These are phyloP conservation scores for Epinephelus cyanopodus DNA, from an alignment of 2,113 vertebrate genomes.

Conservation along the genomic window DNA sequence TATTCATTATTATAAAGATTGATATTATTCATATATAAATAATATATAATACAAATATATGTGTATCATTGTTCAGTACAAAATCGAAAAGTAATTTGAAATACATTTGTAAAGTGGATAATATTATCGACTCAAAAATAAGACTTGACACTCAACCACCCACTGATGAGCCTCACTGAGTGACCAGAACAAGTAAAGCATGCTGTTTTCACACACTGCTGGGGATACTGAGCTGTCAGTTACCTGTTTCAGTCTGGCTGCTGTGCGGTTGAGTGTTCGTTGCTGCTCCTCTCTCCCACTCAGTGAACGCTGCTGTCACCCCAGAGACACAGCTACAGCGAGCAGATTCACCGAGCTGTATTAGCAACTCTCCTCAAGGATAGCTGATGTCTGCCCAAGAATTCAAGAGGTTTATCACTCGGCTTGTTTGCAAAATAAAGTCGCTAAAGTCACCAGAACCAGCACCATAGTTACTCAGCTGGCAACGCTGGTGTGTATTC, in stretches of 20 bases:
- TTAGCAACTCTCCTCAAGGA: constrained; percentile 5
- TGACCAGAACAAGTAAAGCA: not conserved
- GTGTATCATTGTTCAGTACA: not conserved
- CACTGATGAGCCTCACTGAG: not conserved
- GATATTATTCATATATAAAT: not conserved
- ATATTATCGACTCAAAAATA: not conserved
- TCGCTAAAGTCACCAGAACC: constrained; percentile 6
- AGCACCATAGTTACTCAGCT: not conserved
- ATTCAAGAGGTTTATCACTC: not conserved
- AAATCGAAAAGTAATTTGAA: not conserved
- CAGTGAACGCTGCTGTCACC: constrained; percentile 28
- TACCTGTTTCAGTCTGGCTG: constrained; percentile 15
- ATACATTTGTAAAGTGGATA: not conserved
- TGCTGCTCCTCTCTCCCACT: constrained; percentile 31
- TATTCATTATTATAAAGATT: not conserved
- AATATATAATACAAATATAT: not conserved
- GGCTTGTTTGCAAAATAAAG: constrained; percentile 8
- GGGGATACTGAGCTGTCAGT: not conserved
- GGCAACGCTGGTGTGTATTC: not conserved
- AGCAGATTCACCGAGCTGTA: constrained; percentile 3
- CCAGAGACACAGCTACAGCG: not conserved
- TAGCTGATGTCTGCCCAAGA: not conserved
- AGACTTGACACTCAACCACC: not conserved
- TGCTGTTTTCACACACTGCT: not conserved
- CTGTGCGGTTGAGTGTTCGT: not conserved